Evolutionary conservation across 1,140 invertebrate species (phyloP), one percentile per base, ranked within the genome.

Genomic region (Neodiprion virginianus): DNA sequence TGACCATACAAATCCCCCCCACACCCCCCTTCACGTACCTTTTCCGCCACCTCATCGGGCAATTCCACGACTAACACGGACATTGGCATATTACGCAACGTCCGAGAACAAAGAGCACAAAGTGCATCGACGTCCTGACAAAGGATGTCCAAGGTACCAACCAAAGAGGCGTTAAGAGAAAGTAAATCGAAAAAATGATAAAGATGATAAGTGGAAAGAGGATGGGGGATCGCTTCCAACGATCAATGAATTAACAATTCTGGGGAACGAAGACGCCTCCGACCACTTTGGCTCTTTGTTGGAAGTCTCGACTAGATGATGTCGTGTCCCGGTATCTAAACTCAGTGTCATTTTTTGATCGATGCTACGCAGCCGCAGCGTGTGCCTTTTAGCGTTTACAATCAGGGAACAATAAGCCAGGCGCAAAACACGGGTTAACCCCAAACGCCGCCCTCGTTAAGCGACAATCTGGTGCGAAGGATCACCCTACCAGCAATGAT

Each of bases 281-380:
- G 48, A 71, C 8, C 48, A 65, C 17, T 49, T 21, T 11, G 61
- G 68, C 49, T 67, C 23, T 11, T 21, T 53, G 70, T 28, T 21
- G 47, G 7, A 77, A 73, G 73, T 69, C 73, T 72, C 74, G 75
- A 72, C 53, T 40, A 69, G 17, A 72, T 74, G 40, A 28, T 71
- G 67, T 70, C 75, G 65, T 47, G 65, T 47, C 50, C 49, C 67
- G 81, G 83, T 87, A 88, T 88, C 86, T 88, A 87, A 88, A 88
- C 87, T 86, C 86, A 40, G 28, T 88, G 87, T 88, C 87, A 88
- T 75, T 76, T 77, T 82, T 84, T 88, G 86, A 88, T 88, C 86
- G 86, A 88, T 88, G 87, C 83, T 61, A 14, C 5, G 53, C 11
- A 61, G 11, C 5, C n/a, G 11, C 8, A 61, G 53, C 11, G 53